These are phyloP conservation scores for Bradypodion pumilum DNA, from an alignment of 2,797 vertebrate genomes.

Conservation along the genomic window DNA sequence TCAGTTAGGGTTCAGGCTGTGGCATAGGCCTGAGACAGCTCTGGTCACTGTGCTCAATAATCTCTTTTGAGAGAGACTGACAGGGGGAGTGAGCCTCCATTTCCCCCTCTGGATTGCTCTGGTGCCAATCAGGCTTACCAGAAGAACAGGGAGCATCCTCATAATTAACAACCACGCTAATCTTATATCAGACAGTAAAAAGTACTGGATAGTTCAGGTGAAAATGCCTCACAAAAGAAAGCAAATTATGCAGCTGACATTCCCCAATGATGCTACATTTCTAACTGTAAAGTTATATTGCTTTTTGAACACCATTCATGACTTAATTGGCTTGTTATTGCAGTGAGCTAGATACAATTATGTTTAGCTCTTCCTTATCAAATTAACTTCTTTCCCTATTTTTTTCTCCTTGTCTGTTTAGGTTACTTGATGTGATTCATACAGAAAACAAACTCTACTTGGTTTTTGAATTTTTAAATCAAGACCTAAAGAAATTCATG, in stretches of 20 bases:
- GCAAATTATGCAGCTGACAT: not conserved
- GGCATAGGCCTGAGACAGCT: too few relatives aligned
- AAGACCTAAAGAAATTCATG: slow-evolving; percentile 98
- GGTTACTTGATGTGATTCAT: slow-evolving; percentile 94
- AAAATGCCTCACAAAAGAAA: not conserved
- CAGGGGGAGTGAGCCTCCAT: too few relatives aligned
- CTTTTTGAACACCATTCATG: not conserved
- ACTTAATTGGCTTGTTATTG: not conserved
- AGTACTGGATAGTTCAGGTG: not conserved
- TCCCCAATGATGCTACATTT: not conserved
- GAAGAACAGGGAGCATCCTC: too few relatives aligned
- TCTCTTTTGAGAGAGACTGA: too few relatives aligned
- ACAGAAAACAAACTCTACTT: slow-evolving; percentile 98
- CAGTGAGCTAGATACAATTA: not conserved
- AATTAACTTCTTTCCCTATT: not conserved
- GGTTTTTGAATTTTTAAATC: slow-evolving; percentile 97
- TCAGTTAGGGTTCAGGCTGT: too few relatives aligned
- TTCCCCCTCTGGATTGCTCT: too few relatives aligned
- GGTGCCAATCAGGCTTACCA: too few relatives aligned
- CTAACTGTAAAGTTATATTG: not conserved
- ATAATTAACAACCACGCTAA: not conserved
- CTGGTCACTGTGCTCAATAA: too few relatives aligned
- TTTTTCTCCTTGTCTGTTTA: slow-evolving; percentile 48
- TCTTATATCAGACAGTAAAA: not conserved
- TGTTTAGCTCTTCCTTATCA: not conserved